Conservation (phyloP, 2,888 invertebrate species). For the Eumerus sabulonum region DNA sequence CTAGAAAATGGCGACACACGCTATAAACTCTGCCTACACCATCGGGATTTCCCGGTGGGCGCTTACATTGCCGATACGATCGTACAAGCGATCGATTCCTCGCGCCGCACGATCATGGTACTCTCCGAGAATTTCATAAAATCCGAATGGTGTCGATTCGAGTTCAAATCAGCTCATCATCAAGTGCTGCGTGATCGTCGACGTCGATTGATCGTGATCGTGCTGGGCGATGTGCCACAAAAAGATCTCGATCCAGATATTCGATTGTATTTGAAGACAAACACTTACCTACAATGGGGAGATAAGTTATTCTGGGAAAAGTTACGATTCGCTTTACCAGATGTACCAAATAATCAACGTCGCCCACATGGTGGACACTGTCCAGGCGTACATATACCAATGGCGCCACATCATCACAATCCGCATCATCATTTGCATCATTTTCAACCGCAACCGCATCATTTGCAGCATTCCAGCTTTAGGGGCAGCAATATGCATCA, state of each 20-base stretch:
- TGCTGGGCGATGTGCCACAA: constrained; percentile 93
- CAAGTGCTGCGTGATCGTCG: constrained; percentile 92
- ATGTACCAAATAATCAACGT: constrained; percentile 80
- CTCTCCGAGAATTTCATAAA: constrained; percentile 96
- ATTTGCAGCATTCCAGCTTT: constrained; percentile 73
- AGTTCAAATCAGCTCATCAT: constrained; percentile 95
- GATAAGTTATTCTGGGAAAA: constrained; percentile 98
- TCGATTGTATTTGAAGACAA: constrained; percentile 92
- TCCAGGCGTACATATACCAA: constrained; percentile 75
- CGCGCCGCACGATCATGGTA: constrained; percentile 93
- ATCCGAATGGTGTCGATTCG: constrained; percentile 96
- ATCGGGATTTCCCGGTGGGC: constrained; percentile 93
- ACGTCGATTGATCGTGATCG: constrained; percentile 92
- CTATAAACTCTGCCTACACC: constrained; percentile 94
- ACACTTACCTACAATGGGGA: constrained; percentile 94
- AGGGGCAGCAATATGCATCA: constrained; percentile 73
- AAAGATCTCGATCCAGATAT: constrained; percentile 95
- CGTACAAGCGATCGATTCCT: constrained; percentile 93
- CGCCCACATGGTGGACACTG: constrained; percentile 77
- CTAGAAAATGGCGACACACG: constrained; percentile 89
- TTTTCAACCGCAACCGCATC: constrained; percentile 70
- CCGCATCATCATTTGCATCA: constrained; percentile 70
- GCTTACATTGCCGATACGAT: constrained; percentile 95
- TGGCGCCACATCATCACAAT: constrained; percentile 77
- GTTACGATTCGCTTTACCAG: constrained; percentile 94